Evolutionary conservation across 2,113 vertebrate genomes (phyloP).

Genomic region (Nannospalax galili): DNA sequence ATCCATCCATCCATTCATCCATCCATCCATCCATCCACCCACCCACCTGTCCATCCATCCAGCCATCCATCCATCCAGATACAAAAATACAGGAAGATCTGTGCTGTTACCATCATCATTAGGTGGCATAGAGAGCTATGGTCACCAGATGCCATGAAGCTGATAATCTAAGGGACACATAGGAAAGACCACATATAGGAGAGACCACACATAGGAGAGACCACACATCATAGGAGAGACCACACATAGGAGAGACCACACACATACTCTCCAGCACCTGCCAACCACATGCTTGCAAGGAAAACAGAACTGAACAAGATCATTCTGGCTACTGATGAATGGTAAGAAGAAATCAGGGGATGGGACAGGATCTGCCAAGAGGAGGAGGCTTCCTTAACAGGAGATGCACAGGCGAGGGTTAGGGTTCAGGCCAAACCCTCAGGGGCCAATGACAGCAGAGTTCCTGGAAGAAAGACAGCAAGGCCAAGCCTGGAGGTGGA

Average conservation of each 20-base stretch:
- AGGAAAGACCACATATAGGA: too few species aligned
- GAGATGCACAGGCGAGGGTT: neutral
- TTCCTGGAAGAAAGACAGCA: neutral
- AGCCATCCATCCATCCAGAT: neutral
- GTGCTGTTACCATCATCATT: fast-evolving
- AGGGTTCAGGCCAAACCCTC: neutral
- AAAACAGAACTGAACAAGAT: neutral
- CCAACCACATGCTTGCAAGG: neutral
- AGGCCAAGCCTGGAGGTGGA: neutral
- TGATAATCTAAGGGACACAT: neutral
- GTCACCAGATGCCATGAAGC: neutral
- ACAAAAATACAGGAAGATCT: neutral
- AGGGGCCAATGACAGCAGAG: neutral
- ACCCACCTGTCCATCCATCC: neutral
- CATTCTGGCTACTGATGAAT: neutral
- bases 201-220: neutral
- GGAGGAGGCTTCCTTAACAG: neutral
- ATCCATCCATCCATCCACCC: neutral
- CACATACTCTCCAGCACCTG: neutral
- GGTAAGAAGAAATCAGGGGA: neutral
- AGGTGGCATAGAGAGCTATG: neutral
- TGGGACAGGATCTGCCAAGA: neutral
- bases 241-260: neutral
- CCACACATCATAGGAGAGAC: neutral
- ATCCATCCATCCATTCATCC: neutral